A percentile compares a stretch with the other conserved stretches of the same genome.
These are phyloP conservation scores for Oligia fasciuncula DNA, from an alignment of 2,888 invertebrate genomes.

Conservation along the genomic window DNA sequence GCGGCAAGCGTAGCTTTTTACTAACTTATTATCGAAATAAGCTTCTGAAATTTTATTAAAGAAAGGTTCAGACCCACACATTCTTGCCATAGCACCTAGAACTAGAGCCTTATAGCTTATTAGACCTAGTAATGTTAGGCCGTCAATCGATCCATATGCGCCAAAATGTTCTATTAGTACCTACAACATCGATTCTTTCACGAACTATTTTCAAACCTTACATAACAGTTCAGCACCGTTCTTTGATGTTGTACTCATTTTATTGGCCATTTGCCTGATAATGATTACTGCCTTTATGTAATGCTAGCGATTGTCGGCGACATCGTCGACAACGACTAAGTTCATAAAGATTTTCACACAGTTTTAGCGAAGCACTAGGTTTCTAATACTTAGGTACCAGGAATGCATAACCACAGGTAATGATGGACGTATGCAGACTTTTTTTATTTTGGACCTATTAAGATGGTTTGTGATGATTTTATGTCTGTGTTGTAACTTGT, in stretches of 20 bases:
- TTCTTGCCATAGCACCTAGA: neutral
- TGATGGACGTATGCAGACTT: neutral
- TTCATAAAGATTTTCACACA: slow-evolving; percentile 45
- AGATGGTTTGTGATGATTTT: neutral
- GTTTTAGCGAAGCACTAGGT: slow-evolving; percentile 33
- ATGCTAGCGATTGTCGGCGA: slow-evolving; percentile 49
- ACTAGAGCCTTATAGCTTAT: neutral
- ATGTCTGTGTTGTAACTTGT: neutral
- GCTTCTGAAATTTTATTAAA: neutral
- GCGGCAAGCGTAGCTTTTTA: neutral
- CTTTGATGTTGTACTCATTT: slow-evolving; percentile 46
- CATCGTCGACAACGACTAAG: slow-evolving; percentile 35
- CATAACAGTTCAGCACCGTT: slow-evolving; percentile 35
- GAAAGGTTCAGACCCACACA: neutral
- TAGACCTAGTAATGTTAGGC: neutral
- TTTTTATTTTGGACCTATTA: neutral
- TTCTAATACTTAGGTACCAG: slow-evolving; percentile 8
- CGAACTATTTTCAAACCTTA: slow-evolving; percentile 47
- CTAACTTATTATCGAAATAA: neutral
- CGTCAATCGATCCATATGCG: neutral
- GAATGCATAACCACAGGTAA: slow-evolving; percentile 17
- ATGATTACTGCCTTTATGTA: slow-evolving; percentile 57
- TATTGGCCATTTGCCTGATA: slow-evolving; percentile 59
- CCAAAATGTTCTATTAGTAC: slow-evolving; percentile 15
- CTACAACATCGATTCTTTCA: slow-evolving; percentile 47